A percentile compares a stretch with the other conserved stretches of the same genome.
Evolutionary conservation across 2,888 invertebrate species (phyloP).

Genomic region (Rhimphoctona megacephalus): DNA sequence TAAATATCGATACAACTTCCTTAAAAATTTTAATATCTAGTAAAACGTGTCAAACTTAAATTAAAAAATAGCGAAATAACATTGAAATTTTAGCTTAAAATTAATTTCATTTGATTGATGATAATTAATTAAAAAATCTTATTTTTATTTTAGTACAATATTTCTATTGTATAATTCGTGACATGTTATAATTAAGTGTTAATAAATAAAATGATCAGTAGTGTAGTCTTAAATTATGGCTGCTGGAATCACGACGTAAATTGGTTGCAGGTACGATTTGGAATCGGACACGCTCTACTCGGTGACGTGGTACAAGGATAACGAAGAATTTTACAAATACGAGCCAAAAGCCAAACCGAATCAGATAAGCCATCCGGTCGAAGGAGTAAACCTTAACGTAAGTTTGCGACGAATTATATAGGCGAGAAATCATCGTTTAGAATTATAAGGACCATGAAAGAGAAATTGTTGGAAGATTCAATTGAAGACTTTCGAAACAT

Average conservation of each 20-base stretch:
- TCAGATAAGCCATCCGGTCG: constrained; percentile 82
- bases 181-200: neutral
- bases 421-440: neutral
- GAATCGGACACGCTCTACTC: constrained; percentile 84
- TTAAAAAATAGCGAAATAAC: neutral
- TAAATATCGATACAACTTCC: too few relatives aligned
- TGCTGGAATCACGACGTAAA: constrained; percentile 4
- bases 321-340: constrained; percentile 85
- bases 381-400: constrained; percentile 84
- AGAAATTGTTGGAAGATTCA: neutral
- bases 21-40: neutral
- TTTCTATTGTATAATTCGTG: neutral
- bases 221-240: neutral
- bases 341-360: constrained; percentile 81
- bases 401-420: constrained; percentile 70
- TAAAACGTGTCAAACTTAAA: too few relatives aligned
- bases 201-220: neutral
- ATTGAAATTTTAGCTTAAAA: too few relatives aligned
- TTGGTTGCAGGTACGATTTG: constrained; percentile 84
- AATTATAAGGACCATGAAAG: neutral
- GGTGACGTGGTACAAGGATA: constrained; percentile 86
- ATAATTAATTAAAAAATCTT: too few relatives aligned
- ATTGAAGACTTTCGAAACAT: neutral
- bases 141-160: neutral
- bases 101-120: too few relatives aligned